phyloP scores from a whole-genome alignment of 2,113 vertebrate species.

The Nibea coibor region DNA sequence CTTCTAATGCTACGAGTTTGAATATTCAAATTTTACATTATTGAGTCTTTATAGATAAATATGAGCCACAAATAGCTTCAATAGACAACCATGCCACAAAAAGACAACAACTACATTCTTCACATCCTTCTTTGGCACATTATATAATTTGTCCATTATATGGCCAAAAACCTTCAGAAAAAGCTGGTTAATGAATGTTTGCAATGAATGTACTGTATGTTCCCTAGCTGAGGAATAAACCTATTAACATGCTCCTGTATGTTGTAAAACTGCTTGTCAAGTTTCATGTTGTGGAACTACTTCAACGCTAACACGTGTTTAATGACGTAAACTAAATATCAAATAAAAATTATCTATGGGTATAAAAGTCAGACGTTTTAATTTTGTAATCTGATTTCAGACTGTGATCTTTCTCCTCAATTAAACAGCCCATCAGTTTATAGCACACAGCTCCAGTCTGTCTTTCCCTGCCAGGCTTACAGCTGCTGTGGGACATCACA shows the following conservation, averaged over 20 bases:
- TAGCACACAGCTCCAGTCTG: background rate
- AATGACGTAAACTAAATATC: background rate
- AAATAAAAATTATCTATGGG: background rate
- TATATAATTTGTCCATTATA: background rate
- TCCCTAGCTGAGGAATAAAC: background rate
- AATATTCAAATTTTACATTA: too few relatives aligned
- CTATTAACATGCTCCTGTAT: background rate
- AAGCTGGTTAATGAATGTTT: too few relatives aligned
- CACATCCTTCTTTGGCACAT: background rate
- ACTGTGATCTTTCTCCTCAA: background rate
- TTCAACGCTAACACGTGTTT: background rate
- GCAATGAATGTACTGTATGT: too few relatives aligned
- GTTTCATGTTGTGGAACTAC: background rate
- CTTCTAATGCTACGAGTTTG: too few relatives aligned
- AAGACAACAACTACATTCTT: too few relatives aligned
- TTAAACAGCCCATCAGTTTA: background rate
- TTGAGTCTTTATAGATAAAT: too few relatives aligned
- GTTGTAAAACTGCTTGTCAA: background rate
- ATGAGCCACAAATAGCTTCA: too few relatives aligned
- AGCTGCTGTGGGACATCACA: conserved; percentile 57
- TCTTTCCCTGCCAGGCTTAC: conserved; percentile 11
- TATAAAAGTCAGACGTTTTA: background rate
- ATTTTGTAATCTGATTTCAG: background rate
- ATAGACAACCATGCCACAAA: too few relatives aligned
- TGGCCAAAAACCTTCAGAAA: background rate